These are phyloP conservation scores for Sinella curviseta DNA, from an alignment of 1,140 invertebrate genomes.

Conservation along the genomic window DNA sequence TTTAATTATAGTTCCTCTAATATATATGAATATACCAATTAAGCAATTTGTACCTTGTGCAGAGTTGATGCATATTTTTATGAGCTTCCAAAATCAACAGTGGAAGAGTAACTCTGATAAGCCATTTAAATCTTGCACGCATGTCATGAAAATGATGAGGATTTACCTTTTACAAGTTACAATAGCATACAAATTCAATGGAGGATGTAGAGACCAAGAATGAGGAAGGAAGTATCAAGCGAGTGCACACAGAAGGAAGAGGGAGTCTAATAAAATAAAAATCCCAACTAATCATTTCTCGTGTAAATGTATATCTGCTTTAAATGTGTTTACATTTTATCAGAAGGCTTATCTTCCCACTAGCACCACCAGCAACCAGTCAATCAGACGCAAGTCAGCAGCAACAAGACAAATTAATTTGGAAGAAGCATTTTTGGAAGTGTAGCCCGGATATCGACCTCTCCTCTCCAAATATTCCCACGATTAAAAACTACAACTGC, in stretches of 20 bases:
- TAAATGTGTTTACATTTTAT: not conserved
- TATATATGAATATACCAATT: no score
- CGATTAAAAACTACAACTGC: no score
- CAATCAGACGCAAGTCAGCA: no score
- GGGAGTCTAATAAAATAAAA: not conserved
- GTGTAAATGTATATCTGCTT: not conserved
- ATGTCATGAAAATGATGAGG: not conserved
- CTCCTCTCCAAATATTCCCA: no score
- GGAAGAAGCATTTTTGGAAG: not conserved
- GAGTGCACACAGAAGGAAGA: not conserved
- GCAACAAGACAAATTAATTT: slow-evolving; percentile 7
- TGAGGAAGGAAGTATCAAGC: not conserved
- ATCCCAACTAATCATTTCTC: not conserved
- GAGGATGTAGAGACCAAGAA: not conserved
- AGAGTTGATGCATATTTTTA: no score
- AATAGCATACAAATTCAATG: not conserved
- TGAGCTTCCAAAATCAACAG: no score
- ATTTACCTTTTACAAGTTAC: not conserved
- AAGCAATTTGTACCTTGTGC: no score
- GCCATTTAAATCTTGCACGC: no score
- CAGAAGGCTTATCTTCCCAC: no score
- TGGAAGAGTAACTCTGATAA: no score
- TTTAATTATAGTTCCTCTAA: no score
- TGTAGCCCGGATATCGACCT: slow-evolving; percentile 8
- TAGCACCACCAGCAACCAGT: no score